These are phyloP conservation scores for Myiozetetes cayanensis DNA, from an alignment of 2,113 vertebrate species.

Conservation along the genomic window DNA sequence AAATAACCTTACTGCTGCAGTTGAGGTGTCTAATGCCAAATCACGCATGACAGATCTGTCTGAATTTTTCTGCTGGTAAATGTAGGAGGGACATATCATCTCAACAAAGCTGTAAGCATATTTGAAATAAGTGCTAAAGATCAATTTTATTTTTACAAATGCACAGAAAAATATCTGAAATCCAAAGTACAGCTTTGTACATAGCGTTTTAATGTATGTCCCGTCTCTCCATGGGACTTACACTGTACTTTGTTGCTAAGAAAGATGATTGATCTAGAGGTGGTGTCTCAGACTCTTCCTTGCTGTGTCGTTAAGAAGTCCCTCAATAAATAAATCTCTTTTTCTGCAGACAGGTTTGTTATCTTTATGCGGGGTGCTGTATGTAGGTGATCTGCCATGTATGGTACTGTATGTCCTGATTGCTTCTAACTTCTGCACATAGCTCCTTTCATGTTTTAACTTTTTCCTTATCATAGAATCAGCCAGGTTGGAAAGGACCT, in stretches of 20 bases:
- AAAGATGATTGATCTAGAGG: not conserved
- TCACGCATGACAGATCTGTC: not conserved
- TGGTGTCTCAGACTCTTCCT: not conserved
- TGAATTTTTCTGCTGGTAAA: not conserved
- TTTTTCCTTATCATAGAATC: not conserved
- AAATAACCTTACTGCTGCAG: not conserved
- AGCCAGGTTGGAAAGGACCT: too few relatives aligned
- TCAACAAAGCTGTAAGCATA: not conserved
- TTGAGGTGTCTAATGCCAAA: not conserved
- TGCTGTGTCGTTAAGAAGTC: not conserved
- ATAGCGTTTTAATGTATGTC: not conserved
- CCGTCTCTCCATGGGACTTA: not conserved
- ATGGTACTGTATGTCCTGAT: not conserved
- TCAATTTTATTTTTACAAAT: not conserved
- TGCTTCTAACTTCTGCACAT: not conserved
- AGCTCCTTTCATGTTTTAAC: not conserved
- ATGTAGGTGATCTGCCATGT: not conserved
- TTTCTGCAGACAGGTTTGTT: not conserved
- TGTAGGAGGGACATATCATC: not conserved
- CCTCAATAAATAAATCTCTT: not conserved
- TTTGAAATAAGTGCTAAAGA: not conserved
- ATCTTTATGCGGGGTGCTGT: not conserved
- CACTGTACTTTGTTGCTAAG: not conserved
- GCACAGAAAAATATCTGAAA: not conserved
- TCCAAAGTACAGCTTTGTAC: not conserved